Percentiles rank a stretch among this genome's conserved stretches.
These are phyloP conservation scores for Pachyseris speciosa DNA, from an alignment of 64 coral and sea anemone species.

Conservation along the genomic window DNA sequence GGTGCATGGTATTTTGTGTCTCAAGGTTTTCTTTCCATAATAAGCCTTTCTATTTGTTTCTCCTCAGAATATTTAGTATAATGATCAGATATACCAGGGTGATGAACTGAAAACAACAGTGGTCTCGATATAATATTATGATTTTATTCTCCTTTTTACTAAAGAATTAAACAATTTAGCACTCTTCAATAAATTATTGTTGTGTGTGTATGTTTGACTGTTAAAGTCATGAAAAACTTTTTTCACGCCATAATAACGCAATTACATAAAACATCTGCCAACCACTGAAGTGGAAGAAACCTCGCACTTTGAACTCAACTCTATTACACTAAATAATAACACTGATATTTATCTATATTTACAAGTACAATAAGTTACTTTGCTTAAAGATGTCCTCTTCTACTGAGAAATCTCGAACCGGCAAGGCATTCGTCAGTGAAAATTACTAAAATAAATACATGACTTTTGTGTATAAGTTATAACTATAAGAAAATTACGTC, in stretches of 20 bases:
- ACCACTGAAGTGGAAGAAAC: background rate
- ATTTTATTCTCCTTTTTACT: background rate
- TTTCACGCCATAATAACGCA: no score
- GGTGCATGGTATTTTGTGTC: no score
- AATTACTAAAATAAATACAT: background rate
- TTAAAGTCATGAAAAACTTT: no score
- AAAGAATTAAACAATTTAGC: background rate
- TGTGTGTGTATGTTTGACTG: background rate
- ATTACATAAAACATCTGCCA: background rate
- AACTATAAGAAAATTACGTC: background rate
- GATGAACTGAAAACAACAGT: no score
- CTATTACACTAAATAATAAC: background rate
- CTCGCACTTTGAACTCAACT: no score
- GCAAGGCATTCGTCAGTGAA: background rate
- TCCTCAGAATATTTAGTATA: no score
- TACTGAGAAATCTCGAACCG: background rate
- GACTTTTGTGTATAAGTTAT: background rate
- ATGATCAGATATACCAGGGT: no score
- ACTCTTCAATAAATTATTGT: background rate
- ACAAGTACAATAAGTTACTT: background rate
- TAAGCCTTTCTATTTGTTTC: no score
- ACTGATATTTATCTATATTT: background rate
- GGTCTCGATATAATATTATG: no score
- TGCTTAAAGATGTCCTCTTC: background rate
- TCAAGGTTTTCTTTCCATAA: no score